These are phyloP conservation scores for Mormyrus hasselquistii DNA, from an alignment of 2,797 vertebrate species.

Conservation along the genomic window DNA sequence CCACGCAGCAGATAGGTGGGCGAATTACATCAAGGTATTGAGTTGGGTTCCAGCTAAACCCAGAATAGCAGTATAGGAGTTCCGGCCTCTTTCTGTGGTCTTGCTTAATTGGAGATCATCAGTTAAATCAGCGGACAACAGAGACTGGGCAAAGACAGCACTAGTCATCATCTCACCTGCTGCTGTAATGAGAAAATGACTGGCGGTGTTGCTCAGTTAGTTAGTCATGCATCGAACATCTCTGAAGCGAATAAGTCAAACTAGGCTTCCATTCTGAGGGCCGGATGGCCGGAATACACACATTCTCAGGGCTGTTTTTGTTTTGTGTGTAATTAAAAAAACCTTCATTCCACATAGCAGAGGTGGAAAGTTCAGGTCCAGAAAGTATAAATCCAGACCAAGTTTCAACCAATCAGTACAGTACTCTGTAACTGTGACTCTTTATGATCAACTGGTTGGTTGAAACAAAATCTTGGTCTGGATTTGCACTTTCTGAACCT, in stretches of 20 bases:
- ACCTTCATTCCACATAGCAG: slow-evolving; percentile 25
- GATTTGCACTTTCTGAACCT: neutral
- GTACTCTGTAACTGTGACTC: neutral
- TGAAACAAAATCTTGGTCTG: neutral
- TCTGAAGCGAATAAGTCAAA: slow-evolving; percentile 34
- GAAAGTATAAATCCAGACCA: neutral
- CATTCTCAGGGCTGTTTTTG: slow-evolving; percentile 43
- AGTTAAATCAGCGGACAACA: neutral
- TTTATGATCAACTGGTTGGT: neutral
- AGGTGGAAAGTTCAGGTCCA: neutral
- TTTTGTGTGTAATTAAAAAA: slow-evolving; percentile 52
- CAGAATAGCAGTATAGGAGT: neutral
- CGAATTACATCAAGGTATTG: neutral
- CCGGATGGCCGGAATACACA: slow-evolving; percentile 42
- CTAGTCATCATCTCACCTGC: slow-evolving; percentile 53
- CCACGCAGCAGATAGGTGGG: slow-evolving; percentile 41
- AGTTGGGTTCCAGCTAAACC: neutral
- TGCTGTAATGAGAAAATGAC: slow-evolving; percentile 51
- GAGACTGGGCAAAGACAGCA: slow-evolving; percentile 32
- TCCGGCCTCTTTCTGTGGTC: neutral
- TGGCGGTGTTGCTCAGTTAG: slow-evolving; percentile 29
- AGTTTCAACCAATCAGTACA: neutral
- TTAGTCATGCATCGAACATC: slow-evolving; percentile 37
- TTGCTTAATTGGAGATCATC: neutral
- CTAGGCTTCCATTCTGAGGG: slow-evolving; percentile 30